Evolutionary conservation across 2,113 vertebrate species (phyloP).

Genomic region (Anarrhichthys ocellatus): DNA sequence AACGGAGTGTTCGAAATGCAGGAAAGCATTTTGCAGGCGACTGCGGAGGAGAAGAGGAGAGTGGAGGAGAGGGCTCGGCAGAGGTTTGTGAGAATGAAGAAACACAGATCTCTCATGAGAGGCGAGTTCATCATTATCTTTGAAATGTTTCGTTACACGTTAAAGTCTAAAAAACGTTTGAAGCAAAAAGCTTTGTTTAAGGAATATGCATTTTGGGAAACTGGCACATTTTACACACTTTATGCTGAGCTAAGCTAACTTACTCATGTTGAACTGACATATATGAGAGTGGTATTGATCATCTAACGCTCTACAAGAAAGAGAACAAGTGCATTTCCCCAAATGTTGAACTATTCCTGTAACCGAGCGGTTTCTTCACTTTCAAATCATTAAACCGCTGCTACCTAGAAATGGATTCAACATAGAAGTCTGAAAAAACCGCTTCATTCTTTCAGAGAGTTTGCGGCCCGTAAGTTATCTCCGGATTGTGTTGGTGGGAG

Average conservation of each 20-base stretch:
- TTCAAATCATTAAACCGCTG: background rate
- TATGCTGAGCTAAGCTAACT: too few relatives aligned
- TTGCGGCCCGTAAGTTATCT: conserved; percentile 49
- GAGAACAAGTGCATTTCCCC: background rate
- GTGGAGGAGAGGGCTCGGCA: conserved; percentile 63
- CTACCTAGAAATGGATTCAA: background rate
- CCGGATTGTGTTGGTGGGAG: conserved; percentile 77
- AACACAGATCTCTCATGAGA: conserved; percentile 54
- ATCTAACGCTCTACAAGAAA: background rate
- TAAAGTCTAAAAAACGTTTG: background rate
- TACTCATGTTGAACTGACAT: too few relatives aligned
- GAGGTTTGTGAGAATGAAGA: conserved; percentile 64
- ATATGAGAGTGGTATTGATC: background rate
- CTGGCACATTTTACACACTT: background rate
- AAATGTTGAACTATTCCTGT: background rate
- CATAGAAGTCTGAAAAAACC: background rate
- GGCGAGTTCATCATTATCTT: conserved; percentile 48
- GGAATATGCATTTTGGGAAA: background rate
- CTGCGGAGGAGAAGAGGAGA: conserved; percentile 50
- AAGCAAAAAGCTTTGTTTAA: background rate
- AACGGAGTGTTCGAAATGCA: conserved; percentile 66
- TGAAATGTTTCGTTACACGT: background rate
- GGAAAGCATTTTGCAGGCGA: conserved; percentile 6
- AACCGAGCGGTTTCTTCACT: background rate
- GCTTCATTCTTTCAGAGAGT: conserved; percentile 49